phyloP scores from a whole-genome alignment of 1,140 invertebrate genomes.

The Paraescarpia echinospica region DNA sequence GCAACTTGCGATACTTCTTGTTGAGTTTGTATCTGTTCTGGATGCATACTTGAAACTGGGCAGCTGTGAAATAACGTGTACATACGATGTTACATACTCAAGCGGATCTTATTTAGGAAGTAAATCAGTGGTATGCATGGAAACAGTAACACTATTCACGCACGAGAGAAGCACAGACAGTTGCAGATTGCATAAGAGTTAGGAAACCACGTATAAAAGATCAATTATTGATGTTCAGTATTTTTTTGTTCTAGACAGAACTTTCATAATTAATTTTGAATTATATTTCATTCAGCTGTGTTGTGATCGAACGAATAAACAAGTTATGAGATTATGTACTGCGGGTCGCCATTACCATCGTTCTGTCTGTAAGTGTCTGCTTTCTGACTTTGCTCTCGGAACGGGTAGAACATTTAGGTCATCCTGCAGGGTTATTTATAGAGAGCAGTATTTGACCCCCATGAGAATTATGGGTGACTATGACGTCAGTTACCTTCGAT shows the following conservation, averaged over 20 bases:
- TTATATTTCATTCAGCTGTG: not conserved
- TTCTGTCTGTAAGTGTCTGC: not conserved
- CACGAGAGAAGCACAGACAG: not conserved
- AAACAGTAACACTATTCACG: not conserved
- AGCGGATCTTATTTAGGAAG: not conserved
- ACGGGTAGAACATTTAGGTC: not conserved
- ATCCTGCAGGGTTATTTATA: not conserved
- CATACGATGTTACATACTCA: not conserved
- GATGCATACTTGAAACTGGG: conserved; percentile 33
- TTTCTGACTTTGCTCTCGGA: not conserved
- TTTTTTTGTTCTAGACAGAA: too few relatives aligned
- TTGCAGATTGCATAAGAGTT: not conserved
- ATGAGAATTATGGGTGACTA: too few relatives aligned
- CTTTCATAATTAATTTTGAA: too few relatives aligned
- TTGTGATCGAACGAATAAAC: not conserved
- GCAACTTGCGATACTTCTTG: conserved; percentile 34
- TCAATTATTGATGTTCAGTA: not conserved
- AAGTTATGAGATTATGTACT: not conserved
- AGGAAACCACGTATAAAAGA: not conserved
- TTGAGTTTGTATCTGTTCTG: conserved; percentile 36
- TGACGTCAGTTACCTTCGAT: conserved; percentile 23
- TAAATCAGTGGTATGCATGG: not conserved
- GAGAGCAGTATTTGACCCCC: too few relatives aligned
- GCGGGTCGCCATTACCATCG: not conserved
- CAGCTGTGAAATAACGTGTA: conserved; percentile 15